phyloP scores from a whole-genome alignment of 2,113 vertebrate species.

The Lonchura striata region DNA sequence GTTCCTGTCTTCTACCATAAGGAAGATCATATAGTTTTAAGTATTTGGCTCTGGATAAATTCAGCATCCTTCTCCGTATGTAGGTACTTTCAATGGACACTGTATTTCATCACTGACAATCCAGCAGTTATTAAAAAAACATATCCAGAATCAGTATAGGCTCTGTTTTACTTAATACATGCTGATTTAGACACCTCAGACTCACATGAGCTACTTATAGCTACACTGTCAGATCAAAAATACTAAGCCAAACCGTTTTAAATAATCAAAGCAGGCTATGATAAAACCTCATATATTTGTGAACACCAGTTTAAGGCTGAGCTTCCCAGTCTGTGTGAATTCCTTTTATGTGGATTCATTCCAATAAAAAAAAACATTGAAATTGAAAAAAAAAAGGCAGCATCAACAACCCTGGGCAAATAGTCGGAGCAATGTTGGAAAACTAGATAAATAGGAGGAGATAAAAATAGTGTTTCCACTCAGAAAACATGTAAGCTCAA shows the following conservation, averaged over 20 bases:
- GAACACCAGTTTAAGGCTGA: neutral
- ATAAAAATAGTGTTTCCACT: neutral
- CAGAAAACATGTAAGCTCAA: neutral
- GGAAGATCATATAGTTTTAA: neutral
- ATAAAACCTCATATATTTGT: neutral
- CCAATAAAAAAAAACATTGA: neutral
- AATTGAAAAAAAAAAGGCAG: accelerated
- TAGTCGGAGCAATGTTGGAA: neutral
- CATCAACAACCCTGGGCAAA: neutral
- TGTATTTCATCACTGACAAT: neutral
- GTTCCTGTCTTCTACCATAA: neutral
- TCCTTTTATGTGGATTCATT: neutral
- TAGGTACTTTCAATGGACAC: neutral
- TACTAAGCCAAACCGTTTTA: neutral
- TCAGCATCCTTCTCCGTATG: neutral
- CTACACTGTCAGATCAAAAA: neutral
- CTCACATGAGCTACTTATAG: neutral
- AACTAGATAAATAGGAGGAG: neutral
- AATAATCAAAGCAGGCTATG: neutral
- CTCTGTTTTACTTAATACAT: neutral
- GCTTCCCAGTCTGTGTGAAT: neutral
- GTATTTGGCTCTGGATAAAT: neutral
- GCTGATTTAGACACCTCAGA: neutral
- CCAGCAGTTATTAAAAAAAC: neutral
- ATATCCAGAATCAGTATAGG: neutral